Evolutionary conservation across 2,113 vertebrate species (phyloP).

Genomic region (Petroica traversi): DNA sequence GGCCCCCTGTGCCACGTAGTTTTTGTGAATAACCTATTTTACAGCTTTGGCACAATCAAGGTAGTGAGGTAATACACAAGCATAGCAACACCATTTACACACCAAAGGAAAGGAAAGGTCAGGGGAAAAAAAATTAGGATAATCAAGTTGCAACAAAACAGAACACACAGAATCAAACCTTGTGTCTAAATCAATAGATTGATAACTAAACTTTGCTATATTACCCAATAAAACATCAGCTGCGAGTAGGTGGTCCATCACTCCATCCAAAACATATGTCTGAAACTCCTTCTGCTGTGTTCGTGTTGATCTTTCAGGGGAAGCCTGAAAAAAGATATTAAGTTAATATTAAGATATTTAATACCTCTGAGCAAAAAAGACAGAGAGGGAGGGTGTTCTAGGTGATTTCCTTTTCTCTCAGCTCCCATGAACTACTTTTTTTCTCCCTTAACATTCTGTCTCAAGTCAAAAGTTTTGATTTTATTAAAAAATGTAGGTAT

Average conservation of each 20-base stretch:
- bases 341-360: neutral
- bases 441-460: neutral
- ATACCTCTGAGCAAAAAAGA: neutral
- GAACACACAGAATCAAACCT: neutral
- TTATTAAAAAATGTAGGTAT: neutral
- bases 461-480: neutral
- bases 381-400: fast-evolving
- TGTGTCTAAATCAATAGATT: neutral
- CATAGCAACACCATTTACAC: neutral
- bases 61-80: neutral
- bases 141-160: neutral
- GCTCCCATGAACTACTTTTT: neutral
- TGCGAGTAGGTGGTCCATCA: constrained; percentile 97
- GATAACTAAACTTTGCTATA: neutral
- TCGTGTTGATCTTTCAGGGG: constrained; percentile 95
- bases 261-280: constrained; percentile 93
- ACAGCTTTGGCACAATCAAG: neutral
- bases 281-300: constrained; percentile 99
- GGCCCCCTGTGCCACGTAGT: neutral
- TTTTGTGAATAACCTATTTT: neutral
- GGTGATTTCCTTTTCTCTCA: neutral
- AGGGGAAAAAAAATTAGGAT: neutral
- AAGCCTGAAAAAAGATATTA: constrained; percentile 77
- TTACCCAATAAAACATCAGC: constrained; percentile 94
- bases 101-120: neutral